Evolutionary conservation across 2,888 invertebrate species (phyloP), one percentile per base, ranked within the genome.

Genomic region (Nemurella pictetii): DNA sequence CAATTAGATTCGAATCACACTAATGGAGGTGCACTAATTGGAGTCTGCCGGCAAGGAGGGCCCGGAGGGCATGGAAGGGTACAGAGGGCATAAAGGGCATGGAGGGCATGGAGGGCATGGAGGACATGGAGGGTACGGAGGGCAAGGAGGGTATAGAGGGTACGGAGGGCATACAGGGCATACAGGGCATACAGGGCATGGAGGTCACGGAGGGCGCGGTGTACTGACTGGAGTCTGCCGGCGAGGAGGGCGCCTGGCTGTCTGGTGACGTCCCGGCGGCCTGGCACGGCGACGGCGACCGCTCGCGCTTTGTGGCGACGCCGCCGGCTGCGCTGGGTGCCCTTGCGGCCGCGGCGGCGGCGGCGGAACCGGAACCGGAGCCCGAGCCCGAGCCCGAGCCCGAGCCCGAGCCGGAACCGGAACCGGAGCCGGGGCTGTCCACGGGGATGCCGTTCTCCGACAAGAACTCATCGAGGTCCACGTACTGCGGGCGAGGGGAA

Each of bases 381-480:
- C 96, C 94, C 89, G 96, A 96, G 91, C 95, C 89, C 96, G 94
- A 91, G 96, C 96, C 90, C 96, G 93, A 12, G 5, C 55, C 55
- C 3, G 55, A 55, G 20, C 55, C 94, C 89, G 96, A 96, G 91
- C 95, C 89, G 96, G 94, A n/a, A n/a, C n/a, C n/a, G n/a, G n/a
- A n/a, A n/a, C n/a, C n/a, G n/a, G n/a, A n/a, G n/a, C 91, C 96
- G 96, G 90, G 96, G 95, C 85, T 85, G 90, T 97, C 96, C 90
- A 95, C 94, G 87, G 97, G 96, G 91, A 97, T 96, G 89, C 97
- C 97, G 91, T 98, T 98, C 92, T 98, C 98, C 89, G 96, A 97
- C 89, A 98, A 94, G 92, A 98, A 98, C 92, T 98, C 98, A 92
- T 98, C 98, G 92, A 98, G 93, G 92, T 98, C 98, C 92, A 98